Evolutionary conservation across 2,797 vertebrate species (phyloP).

Genomic region (Phoxinus dragarum): DNA sequence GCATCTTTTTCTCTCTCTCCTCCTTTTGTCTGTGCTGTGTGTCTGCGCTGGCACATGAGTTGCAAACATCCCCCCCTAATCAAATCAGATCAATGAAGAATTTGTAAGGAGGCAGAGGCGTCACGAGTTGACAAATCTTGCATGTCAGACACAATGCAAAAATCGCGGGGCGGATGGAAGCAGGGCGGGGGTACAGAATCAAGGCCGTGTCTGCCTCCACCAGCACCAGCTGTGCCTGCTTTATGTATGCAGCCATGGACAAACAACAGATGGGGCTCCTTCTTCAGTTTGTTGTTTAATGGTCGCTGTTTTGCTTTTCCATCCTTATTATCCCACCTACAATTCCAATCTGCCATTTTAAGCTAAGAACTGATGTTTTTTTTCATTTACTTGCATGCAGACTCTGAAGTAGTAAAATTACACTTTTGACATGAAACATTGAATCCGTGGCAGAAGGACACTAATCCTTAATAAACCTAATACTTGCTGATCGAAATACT

Average conservation of each 20-base stretch:
- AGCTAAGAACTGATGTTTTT: conserved; percentile 12
- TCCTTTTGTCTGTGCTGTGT: background rate
- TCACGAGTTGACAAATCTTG: conserved; percentile 47
- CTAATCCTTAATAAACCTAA: conserved; percentile 8
- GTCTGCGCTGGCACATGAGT: conserved; percentile 10
- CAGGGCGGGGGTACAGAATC: conserved; percentile 25
- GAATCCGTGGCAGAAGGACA: background rate
- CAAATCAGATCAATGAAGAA: conserved; percentile 45
- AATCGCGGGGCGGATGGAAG: conserved; percentile 22
- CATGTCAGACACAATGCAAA: conserved; percentile 36
- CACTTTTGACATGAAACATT: background rate
- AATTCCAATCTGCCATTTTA: conserved; percentile 19
- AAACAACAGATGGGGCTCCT: conserved; percentile 67
- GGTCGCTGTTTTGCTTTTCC: conserved; percentile 52
- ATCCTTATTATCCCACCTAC: conserved; percentile 54
- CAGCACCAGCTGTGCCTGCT: conserved; percentile 64
- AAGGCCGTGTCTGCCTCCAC: conserved; percentile 48
- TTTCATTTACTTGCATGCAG: conserved; percentile 15
- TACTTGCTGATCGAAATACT: background rate
- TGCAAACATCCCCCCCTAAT: conserved; percentile 41
- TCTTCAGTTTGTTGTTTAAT: conserved; percentile 65
- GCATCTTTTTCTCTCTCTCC: conserved; percentile 5
- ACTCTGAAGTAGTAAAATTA: conserved; percentile 23
- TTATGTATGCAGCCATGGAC: conserved; percentile 60
- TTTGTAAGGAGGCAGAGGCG: conserved; percentile 25